Evolutionary conservation across 2,113 vertebrate genomes (phyloP).

Genomic region (Machaerirhynchus nigripectus): DNA sequence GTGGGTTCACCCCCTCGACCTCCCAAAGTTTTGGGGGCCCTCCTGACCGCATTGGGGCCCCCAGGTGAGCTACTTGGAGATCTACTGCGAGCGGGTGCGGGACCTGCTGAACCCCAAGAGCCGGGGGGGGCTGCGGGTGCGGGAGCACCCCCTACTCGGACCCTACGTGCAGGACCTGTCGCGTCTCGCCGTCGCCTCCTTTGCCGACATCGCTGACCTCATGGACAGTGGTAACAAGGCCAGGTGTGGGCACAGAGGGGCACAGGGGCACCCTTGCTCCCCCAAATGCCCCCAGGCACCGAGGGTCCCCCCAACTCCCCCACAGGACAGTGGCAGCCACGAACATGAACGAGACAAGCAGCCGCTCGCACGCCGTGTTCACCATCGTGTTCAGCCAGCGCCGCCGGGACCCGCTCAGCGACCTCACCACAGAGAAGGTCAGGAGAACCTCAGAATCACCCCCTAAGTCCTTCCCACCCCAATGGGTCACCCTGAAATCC

Average conservation of each 20-base stretch:
- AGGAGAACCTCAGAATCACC: neutral
- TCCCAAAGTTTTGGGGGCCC: neutral
- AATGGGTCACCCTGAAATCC: too few relatives aligned
- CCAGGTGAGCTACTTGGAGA: neutral
- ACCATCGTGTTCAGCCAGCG: neutral
- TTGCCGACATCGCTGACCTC: neutral
- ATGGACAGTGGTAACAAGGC: conserved; percentile 4
- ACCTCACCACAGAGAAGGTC: neutral
- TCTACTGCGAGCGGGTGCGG: neutral
- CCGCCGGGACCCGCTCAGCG: neutral
- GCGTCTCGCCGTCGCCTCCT: neutral
- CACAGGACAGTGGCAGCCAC: neutral
- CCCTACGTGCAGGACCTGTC: conserved; percentile 10
- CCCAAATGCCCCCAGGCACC: fast-evolving
- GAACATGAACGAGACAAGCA: neutral
- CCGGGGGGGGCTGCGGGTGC: neutral
- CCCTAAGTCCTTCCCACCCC: fast-evolving
- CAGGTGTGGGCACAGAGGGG: neutral
- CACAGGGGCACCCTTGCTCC: fast-evolving
- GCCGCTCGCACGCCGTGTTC: neutral
- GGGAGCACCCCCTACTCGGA: neutral
- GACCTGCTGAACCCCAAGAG: neutral
- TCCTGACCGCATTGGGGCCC: neutral
- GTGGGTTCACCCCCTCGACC: neutral
- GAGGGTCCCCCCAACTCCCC: neutral